Base-by-base conservation (phyloP, 2,797 vertebrate species). In the Loriculus beryllinus region DNA sequence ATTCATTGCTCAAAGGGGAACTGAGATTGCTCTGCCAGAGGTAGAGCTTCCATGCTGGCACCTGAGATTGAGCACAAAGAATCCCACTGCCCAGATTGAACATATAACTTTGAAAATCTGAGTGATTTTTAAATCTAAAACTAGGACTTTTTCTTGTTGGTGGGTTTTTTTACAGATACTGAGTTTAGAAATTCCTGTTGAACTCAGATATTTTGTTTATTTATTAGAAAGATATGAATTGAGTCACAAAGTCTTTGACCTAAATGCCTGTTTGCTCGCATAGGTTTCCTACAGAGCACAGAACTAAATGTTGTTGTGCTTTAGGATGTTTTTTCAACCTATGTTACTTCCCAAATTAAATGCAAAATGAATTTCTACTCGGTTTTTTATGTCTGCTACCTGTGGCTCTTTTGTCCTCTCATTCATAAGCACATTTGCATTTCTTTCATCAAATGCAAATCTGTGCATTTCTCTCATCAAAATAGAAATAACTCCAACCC, bases 91-190 rank as follows among this genome's bases (percentile, higher is more conserved):
- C 21, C 13, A 40, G 28, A 45, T 23, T 59, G 22, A 17, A 29
- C 31, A 31, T 18, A 56, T 33, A 48, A 17, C 33, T 82, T 68
- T 63, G 71, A 68, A 77, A 86, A 56, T 52, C 31, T 40, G 52
- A 49, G 10, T 28, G 37, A 40, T 35, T 82, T 82, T 78, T 59
- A 43, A 80, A 35, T 14, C 8, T 20, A 28, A 67, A 56, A 51
- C 31, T 15, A 8, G 65, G 4, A 14, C 11, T 82, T 1, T 3
- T 15, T 8, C 0, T 6, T 35, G 13, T 4, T 48, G 48, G 7
- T 40, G 26, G 12, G 28, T 28, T 45, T 14, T 47, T 83, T 51
- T 56, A 25, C 10, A 59, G 19, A 52, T 14, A 51, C 23, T 39
- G 39, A 60, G 8, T 8, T 86, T 75, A 65, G 80, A 65, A 70